Percentiles rank a stretch among this genome's conserved stretches.
phyloP scores from a whole-genome alignment of 2,888 invertebrate genomes.

The Cheilosia scutellata region DNA sequence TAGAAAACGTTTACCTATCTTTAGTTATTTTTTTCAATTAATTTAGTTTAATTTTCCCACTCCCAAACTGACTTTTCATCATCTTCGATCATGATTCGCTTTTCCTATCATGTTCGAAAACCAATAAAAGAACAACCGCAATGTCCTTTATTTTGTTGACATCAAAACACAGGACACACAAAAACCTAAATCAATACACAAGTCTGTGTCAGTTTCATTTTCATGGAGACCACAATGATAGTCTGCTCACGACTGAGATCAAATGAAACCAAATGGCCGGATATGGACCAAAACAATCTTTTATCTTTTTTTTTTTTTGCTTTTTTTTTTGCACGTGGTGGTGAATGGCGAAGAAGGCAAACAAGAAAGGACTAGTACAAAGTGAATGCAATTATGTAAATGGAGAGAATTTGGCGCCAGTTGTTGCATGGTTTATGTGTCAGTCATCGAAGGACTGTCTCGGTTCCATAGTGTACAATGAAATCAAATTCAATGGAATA shows the following conservation, averaged over 20 bases:
- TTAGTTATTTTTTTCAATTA: background rate
- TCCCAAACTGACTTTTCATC: background rate
- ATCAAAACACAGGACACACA: background rate
- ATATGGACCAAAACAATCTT: conserved; percentile 31
- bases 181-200: conserved; percentile 14
- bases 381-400: conserved; percentile 72
- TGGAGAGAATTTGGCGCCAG: conserved; percentile 60
- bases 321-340: background rate
- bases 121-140: background rate
- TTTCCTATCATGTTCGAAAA: background rate
- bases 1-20: too few relatives aligned
- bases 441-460: conserved; percentile 31
- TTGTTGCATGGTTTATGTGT: conserved; percentile 61
- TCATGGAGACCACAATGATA: conserved; percentile 21
- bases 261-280: conserved; percentile 46
- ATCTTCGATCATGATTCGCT: background rate
- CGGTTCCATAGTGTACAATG: conserved; percentile 29
- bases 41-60: background rate
- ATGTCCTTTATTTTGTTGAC: background rate
- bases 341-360: conserved; percentile 26
- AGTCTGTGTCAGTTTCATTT: conserved; percentile 19
- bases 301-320: conserved; percentile 1
- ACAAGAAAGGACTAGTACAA: conserved; percentile 34
- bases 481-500: conserved; percentile 64
- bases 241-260: conserved; percentile 43